phyloP scores from a whole-genome alignment of 2,113 vertebrate species.

The Chlamydotis undulata region DNA sequence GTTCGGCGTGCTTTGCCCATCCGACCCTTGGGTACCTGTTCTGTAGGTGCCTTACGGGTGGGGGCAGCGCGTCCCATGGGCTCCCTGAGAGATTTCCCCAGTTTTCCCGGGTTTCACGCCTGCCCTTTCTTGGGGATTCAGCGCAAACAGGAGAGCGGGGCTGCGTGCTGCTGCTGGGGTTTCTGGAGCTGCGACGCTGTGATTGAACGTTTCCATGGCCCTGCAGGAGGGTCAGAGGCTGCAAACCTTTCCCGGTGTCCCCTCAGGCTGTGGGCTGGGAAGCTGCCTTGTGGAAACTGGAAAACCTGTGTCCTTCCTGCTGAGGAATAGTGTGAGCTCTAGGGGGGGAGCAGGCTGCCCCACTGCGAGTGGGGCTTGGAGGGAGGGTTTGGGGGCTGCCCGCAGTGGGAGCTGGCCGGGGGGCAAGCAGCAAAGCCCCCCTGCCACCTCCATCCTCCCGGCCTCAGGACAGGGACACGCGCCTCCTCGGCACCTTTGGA shows the following conservation, averaged over 20 bases:
- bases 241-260: accelerated
- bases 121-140: not conserved
- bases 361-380: not conserved
- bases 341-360: not conserved
- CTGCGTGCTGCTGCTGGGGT: too few relatives aligned
- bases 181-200: not conserved
- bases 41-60: accelerated
- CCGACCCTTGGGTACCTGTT: accelerated
- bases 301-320: not conserved
- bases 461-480: accelerated
- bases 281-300: accelerated
- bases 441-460: accelerated
- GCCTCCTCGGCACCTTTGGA: accelerated
- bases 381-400: not conserved
- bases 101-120: not conserved
- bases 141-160: not conserved
- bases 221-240: accelerated
- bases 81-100: not conserved
- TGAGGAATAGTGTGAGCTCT: too few relatives aligned
- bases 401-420: accelerated
- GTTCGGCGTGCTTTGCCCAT: accelerated
- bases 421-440: accelerated
- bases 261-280: not conserved
- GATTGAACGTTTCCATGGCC: accelerated
- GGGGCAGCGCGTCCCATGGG: accelerated